Evolutionary conservation across 2,888 invertebrate genomes (phyloP), one percentile per base, ranked within the genome.

Genomic region (Orthosia gracilis): DNA sequence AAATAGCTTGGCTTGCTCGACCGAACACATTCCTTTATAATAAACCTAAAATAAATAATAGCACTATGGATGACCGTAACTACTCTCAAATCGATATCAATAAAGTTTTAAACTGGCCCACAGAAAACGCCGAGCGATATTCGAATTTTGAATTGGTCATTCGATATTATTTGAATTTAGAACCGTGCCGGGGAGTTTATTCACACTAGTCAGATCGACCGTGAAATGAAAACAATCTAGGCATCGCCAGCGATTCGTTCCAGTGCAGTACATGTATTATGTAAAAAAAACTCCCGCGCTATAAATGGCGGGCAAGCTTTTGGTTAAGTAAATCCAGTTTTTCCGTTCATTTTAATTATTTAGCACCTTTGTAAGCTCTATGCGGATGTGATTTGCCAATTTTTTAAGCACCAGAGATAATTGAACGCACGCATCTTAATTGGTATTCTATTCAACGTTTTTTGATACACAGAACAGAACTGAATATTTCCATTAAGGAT

Each of bases 101-200:
- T 83, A 80, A 85, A 84, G 78, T 74, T 63, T 70, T 59, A 76
- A 84, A 85, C 72, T 78, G 59, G 76, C 71, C 81, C 73, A 76
- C 76, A 85, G 82, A 86, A 90, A 90, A 90, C 83, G 73, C 83
- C 84, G 83, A 83, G 78, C 80, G 82, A 81, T 83, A 88, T 91
- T 91, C 86, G 88, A 91, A 90, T 88, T 89, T 88, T 85, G 85
- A 89, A 91, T 91, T 89, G 85, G 83, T 82, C 85, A 88, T 89
- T 90, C 88, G 85, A 89, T 88, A 89, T 88, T 87, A 91, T 90
- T 91, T 90, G 88, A 92, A 91, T 91, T 91, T 88, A 88, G 87
- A 90, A 87, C 88, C 87, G 85, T 85, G 85, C 83, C 84, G 78
- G 73, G 65, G 87, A 90, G 90, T 91, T 91, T 91, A 91, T 91